These are phyloP conservation scores for Alectoris magna DNA, from an alignment of 2,797 vertebrate genomes.

Conservation along the genomic window DNA sequence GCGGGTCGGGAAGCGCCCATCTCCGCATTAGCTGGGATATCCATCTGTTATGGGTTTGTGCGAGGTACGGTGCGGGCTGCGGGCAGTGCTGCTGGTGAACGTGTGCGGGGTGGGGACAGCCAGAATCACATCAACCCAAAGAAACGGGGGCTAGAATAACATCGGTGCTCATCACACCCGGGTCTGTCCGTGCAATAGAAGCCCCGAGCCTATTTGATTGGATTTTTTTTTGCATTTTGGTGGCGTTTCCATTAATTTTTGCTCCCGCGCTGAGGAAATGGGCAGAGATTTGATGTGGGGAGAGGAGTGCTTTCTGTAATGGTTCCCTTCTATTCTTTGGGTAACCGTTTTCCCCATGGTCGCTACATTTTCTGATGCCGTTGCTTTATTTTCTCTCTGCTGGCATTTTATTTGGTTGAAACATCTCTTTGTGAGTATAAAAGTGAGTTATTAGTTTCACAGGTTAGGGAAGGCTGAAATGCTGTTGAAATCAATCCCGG, in stretches of 20 bases:
- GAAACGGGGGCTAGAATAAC: neutral
- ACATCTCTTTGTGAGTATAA: neutral
- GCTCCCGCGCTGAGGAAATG: fast-evolving
- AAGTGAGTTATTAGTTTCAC: neutral
- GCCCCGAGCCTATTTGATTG: neutral
- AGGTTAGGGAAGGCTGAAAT: neutral
- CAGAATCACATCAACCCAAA: neutral
- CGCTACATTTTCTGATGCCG: neutral
- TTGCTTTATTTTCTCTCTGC: neutral
- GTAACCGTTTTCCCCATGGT: neutral
- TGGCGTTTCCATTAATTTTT: neutral
- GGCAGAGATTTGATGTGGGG: neutral
- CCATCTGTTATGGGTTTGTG: neutral
- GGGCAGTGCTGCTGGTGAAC: neutral
- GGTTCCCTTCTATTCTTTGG: neutral
- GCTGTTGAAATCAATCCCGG: neutral
- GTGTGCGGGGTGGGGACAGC: neutral
- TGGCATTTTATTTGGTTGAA: neutral
- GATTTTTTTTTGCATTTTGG: neutral
- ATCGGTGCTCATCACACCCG: neutral
- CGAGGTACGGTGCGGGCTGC: neutral
- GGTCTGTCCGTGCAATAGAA: neutral
- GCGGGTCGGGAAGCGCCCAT: neutral
- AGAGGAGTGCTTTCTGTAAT: neutral
- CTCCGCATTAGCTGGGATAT: neutral